Evolutionary conservation across 1,140 invertebrate genomes (phyloP), one percentile per base, ranked within the genome.

Genomic region (Protaetia brevitarsis): DNA sequence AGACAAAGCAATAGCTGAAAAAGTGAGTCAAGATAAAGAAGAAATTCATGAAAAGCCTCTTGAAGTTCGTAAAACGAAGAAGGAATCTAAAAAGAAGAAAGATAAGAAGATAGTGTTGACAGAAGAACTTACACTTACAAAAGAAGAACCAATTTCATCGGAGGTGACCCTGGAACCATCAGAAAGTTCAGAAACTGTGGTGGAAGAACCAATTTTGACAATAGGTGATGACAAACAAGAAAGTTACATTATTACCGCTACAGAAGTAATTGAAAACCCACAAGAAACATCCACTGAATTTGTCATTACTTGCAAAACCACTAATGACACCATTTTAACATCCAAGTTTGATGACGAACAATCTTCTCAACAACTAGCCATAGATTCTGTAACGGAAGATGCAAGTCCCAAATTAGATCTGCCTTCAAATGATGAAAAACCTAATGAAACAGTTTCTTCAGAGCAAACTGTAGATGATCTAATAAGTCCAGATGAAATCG

Each of bases 41-140:
- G 13, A 16, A 7, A 21, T 23, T n/a, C 16, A 29, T 19, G 37
- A 37, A 16, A 8, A 60, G 51, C 21, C n/a, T 11, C 13, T 56
- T 11, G 34, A 45, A 45, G 10, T 30, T 7, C 13, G 26, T 34
- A 65, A 65, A 57, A 29, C 23, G 10, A 65, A 65, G 63, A 65
- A 65, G 27, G 41, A 51, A 23, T 51, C 41, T 51, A 51, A 21
- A 23, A 51, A 51, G 41, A 51, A 23, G 41, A 51, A 64, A 64
- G 61, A 41, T 29, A 60, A 60, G 26, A 63, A 63, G 61, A 19
- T n/a, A 23, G 19, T 23, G 11, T 2, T 23, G 21, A 10, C 11
- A 19, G 41, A 51, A 19, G 19, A 51, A 51, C 21, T 23, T 8
- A 51, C 21, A 23, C n/a, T n/a, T n/a, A n/a, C n/a, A n/a, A n/a